Evolutionary conservation across 2,113 vertebrate species (phyloP), one percentile per base, ranked within the genome.

Genomic region (Oenanthe melanoleuca): DNA sequence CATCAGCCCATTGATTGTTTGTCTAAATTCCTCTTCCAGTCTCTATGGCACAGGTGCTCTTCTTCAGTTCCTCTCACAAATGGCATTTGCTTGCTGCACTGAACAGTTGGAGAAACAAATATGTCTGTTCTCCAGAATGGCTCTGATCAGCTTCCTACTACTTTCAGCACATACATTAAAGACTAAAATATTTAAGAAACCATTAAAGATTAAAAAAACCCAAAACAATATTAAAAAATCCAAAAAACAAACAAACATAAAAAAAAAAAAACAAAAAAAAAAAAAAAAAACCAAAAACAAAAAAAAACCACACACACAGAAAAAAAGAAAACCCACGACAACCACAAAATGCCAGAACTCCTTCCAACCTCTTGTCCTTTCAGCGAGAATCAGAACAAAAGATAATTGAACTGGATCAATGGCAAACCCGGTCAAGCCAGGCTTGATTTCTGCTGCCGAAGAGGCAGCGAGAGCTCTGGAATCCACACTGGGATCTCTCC

Each of bases 71-170:
- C 52, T 50, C 42, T 74, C 38, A 45, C 13, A 12, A 84, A 25
- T 19, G 5, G 42, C 29, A 63, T 31, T 40, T 9, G 4, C 52
- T 78, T 0, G 1, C 25, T 44, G 52, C 2, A 12, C 22, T 19
- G 7, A 57, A 52, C 91, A 49, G 6, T 42, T 50, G 44, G 8
- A 6, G 49, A 28, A 55, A 7, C 64, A 52, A 56, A 45, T 9
- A 42, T 9, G 15, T 19, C 14, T 56, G 28, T 56, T 80, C 61
- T 16, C 12, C 57, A 23, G 61, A 74, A 28, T 0, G 0, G 15
- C 28, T 38, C 50, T 0, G 0, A 5, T 50, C 12, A 65, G 18
- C 63, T 21, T 40, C 52, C 13, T 0, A 0, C 14, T 16, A 23
- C 33, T 34, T 31, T 16, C n/a, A 38, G 4, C 9, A 21, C 38